Evolutionary conservation across 2,797 vertebrate genomes (phyloP).

Genomic region (Coracias cyanogaster): DNA sequence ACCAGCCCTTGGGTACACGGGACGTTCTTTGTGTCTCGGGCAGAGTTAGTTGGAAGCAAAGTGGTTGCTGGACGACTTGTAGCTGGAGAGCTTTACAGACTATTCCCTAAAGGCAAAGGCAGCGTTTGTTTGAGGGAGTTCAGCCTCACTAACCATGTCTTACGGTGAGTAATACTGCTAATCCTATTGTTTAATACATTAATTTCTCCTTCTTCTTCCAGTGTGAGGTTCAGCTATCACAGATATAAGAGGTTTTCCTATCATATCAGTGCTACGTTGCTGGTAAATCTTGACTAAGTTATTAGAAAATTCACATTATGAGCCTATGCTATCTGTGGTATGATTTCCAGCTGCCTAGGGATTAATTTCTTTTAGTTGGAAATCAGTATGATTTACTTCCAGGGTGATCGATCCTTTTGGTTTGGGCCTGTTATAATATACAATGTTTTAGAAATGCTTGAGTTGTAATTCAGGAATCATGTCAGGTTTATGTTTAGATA

Average conservation of each 20-base stretch:
- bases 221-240: not conserved
- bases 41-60: not conserved
- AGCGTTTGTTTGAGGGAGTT: not conserved
- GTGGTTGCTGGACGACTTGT: rapidly evolving
- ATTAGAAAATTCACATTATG: not conserved
- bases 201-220: not conserved
- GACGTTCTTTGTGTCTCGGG: rapidly evolving
- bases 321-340: not conserved
- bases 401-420: not conserved
- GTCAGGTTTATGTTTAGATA: not conserved
- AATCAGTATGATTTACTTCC: not conserved
- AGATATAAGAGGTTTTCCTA: not conserved
- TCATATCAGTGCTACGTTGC: rapidly evolving
- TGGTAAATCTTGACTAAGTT: not conserved
- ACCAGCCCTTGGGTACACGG: not conserved
- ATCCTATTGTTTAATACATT: not conserved
- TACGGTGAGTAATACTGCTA: not conserved
- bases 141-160: rapidly evolving
- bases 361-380: not conserved
- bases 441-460: not conserved
- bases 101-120: rapidly evolving
- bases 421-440: not conserved
- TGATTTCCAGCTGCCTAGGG: not conserved
- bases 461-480: not conserved
- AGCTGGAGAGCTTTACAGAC: rapidly evolving